Evolutionary conservation across 2,888 invertebrate species (phyloP).

Genomic region (Hemaris fuciformis): DNA sequence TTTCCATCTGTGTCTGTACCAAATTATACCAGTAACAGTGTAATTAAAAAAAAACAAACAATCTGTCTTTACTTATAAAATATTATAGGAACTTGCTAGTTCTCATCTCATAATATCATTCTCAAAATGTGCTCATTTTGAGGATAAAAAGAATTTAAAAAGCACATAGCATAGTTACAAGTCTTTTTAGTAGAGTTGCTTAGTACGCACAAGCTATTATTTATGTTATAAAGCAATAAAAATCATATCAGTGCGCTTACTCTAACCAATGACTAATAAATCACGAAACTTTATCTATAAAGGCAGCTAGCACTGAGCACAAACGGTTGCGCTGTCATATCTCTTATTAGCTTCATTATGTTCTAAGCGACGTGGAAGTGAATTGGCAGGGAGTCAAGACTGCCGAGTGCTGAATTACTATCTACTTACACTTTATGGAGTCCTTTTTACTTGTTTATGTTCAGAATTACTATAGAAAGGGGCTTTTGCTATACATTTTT

Average conservation of each 20-base stretch:
- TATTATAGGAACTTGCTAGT: no score
- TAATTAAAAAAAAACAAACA: no score
- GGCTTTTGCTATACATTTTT: background rate
- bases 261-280: background rate
- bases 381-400: slow-evolving; percentile 36
- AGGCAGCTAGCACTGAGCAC: slow-evolving; percentile 1
- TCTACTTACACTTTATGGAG: slow-evolving; percentile 8
- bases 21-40: no score
- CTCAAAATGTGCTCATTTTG: no score
- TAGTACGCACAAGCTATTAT: background rate
- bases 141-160: no score
- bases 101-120: no score
- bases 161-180: no score
- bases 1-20: no score
- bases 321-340: slow-evolving; percentile 9
- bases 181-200: background rate
- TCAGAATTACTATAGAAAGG: background rate
- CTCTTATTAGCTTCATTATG: slow-evolving; percentile 34
- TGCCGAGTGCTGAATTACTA: slow-evolving; percentile 19
- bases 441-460: background rate
- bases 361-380: slow-evolving; percentile 27
- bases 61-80: no score
- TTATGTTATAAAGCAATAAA: background rate
- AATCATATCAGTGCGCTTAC: background rate
- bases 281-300: slow-evolving; percentile 5